phyloP scores from a whole-genome alignment of 2,113 vertebrate species.

The Hydrolagus affinis region DNA sequence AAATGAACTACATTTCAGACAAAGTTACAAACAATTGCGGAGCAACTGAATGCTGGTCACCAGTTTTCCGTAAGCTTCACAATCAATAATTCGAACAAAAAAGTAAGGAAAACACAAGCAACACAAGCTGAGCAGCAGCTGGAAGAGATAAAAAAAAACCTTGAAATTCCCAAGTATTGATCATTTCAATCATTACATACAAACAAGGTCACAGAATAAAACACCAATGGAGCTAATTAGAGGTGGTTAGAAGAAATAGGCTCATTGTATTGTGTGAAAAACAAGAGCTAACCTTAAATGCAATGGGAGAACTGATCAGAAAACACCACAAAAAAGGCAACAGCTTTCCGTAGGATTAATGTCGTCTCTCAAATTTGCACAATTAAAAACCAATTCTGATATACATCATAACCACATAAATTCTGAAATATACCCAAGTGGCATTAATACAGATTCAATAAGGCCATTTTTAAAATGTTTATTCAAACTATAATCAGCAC shows the following conservation, averaged over 20 bases:
- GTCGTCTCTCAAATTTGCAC: background rate
- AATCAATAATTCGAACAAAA: background rate
- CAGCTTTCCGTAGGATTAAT: background rate
- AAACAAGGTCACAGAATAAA: background rate
- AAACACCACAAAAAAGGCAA: background rate
- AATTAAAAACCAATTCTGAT: background rate
- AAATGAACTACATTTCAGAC: background rate
- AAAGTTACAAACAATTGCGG: background rate
- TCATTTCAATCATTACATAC: background rate
- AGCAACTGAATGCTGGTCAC: background rate
- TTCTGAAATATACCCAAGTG: background rate
- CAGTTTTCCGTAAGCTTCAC: background rate
- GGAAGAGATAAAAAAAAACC: background rate
- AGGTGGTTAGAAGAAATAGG: background rate
- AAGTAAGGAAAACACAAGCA: background rate
- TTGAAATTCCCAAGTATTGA: slow-evolving; percentile 9
- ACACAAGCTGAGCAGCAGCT: background rate
- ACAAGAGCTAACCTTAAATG: background rate
- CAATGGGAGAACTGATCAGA: background rate
- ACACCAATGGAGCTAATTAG: background rate
- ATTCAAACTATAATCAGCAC: background rate
- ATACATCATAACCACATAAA: background rate
- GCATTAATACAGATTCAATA: background rate
- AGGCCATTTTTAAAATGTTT: background rate
- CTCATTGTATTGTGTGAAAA: background rate